Evolutionary conservation across 2,797 vertebrate species (phyloP).

Genomic region (Sciurus vulgaris): DNA sequence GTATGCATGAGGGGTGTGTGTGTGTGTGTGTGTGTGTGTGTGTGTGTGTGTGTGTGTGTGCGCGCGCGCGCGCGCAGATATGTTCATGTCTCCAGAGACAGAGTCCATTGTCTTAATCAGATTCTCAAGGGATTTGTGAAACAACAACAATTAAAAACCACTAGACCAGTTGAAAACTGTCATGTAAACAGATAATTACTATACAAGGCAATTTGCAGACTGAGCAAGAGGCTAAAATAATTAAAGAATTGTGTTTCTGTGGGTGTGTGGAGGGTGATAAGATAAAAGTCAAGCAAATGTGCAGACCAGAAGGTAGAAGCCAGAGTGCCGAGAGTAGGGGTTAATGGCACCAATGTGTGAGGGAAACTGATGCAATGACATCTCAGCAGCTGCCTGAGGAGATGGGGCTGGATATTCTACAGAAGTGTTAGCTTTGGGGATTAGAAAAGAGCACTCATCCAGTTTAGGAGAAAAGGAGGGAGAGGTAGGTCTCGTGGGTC

Average conservation of each 20-base stretch:
- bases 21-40: not conserved
- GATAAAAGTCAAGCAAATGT: not conserved
- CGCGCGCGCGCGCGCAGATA: not conserved
- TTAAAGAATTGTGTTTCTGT: slow-evolving; percentile 24
- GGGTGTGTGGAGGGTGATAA: not conserved
- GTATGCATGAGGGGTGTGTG: not conserved
- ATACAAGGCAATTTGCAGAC: slow-evolving; percentile 59
- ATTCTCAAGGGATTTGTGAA: slow-evolving; percentile 31
- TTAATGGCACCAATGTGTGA: not conserved
- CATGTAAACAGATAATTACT: slow-evolving; percentile 75
- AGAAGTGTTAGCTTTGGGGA: not conserved
- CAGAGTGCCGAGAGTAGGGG: not conserved
- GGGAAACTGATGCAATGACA: not conserved
- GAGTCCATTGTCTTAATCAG: slow-evolving; percentile 49
- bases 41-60: too few species aligned
- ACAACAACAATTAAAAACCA: slow-evolving; percentile 42
- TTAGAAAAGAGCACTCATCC: not conserved
- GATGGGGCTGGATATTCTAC: not conserved
- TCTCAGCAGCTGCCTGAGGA: not conserved
- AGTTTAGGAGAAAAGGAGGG: not conserved
- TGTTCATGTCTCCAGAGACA: not conserved
- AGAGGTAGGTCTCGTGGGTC: not conserved
- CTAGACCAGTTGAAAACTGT: slow-evolving; percentile 57
- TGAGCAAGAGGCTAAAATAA: slow-evolving; percentile 61
- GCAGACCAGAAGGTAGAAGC: not conserved